Conservation (phyloP, 2,888 invertebrate species). For the Pollenia amentaria region DNA sequence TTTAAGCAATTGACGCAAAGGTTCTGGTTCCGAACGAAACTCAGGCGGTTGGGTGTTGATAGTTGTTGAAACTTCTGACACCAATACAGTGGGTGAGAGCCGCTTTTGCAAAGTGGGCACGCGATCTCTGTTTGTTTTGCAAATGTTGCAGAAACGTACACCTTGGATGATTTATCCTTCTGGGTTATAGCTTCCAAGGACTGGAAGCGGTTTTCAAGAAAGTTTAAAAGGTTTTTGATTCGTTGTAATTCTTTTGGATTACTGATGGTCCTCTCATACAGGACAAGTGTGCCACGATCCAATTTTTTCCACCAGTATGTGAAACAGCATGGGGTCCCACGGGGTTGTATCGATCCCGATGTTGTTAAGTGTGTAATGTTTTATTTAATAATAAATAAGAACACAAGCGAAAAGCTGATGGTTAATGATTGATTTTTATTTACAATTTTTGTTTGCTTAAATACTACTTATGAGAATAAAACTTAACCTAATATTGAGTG, state of each 20-base stretch:
- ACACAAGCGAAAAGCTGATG: too few relatives aligned
- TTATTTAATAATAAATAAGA: too few relatives aligned
- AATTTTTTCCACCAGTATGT: constrained; percentile 16
- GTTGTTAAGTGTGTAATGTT: background rate
- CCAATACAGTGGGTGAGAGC: too few relatives aligned
- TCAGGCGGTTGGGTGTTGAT: background rate
- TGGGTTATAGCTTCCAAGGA: constrained; percentile 22
- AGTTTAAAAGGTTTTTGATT: background rate
- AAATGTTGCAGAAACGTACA: background rate
- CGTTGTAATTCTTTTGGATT: constrained; percentile 4
- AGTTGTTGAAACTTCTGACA: constrained; percentile 16
- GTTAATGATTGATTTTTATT: too few relatives aligned
- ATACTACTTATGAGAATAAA: too few relatives aligned
- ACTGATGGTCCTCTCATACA: constrained; percentile 9
- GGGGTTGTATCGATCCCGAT: constrained; percentile 14
- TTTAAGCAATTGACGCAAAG: background rate
- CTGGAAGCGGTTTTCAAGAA: constrained; percentile 8
- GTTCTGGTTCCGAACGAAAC: background rate
- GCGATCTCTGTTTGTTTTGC: background rate
- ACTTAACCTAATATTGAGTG: too few relatives aligned
- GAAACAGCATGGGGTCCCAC: background rate
- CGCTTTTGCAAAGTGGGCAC: background rate
- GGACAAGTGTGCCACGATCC: background rate
- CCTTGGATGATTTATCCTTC: constrained; percentile 15
- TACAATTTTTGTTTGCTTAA: too few relatives aligned